Evolutionary conservation across 1,140 invertebrate species (phyloP).

Genomic region (Melitaea cinxia): DNA sequence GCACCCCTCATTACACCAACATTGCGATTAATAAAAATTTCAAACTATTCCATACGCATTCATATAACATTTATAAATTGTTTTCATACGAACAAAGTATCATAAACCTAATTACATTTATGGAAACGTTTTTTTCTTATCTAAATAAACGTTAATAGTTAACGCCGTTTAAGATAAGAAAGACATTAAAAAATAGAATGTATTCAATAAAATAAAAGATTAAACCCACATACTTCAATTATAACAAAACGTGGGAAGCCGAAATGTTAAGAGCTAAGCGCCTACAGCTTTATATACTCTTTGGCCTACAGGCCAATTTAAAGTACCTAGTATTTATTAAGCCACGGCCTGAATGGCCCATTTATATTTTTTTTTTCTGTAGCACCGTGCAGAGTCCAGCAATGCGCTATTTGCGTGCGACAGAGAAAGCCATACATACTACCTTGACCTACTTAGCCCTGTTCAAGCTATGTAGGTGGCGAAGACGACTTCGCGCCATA

Average conservation of each 20-base stretch:
- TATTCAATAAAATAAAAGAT: slow-evolving; percentile 7
- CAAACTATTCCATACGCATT: too few relatives aligned
- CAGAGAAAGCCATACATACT: slow-evolving; percentile 29
- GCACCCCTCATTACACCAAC: too few relatives aligned
- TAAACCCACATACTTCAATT: slow-evolving; percentile 12
- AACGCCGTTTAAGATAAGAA: slow-evolving; percentile 10
- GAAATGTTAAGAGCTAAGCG: slow-evolving; percentile 14
- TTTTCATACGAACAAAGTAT: not conserved
- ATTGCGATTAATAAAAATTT: too few relatives aligned
- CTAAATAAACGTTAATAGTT: not conserved
- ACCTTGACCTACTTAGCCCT: slow-evolving; percentile 43
- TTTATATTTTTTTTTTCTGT: slow-evolving; percentile 36
- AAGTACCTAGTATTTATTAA: slow-evolving; percentile 16
- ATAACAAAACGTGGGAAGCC: slow-evolving; percentile 5
- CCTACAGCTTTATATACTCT: too few relatives aligned
- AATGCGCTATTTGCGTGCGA: slow-evolving; percentile 41
- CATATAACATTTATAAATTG: too few relatives aligned
- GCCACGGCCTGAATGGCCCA: slow-evolving; percentile 21
- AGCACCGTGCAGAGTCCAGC: slow-evolving; percentile 23
- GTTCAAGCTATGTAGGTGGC: slow-evolving; percentile 26
- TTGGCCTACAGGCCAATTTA: slow-evolving; percentile 27
- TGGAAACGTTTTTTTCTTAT: not conserved
- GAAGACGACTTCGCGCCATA: slow-evolving; percentile 21
- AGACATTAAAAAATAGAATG: not conserved
- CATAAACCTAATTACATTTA: not conserved